phyloP scores from a whole-genome alignment of 2,888 invertebrate species.

The Protonemura montana region DNA sequence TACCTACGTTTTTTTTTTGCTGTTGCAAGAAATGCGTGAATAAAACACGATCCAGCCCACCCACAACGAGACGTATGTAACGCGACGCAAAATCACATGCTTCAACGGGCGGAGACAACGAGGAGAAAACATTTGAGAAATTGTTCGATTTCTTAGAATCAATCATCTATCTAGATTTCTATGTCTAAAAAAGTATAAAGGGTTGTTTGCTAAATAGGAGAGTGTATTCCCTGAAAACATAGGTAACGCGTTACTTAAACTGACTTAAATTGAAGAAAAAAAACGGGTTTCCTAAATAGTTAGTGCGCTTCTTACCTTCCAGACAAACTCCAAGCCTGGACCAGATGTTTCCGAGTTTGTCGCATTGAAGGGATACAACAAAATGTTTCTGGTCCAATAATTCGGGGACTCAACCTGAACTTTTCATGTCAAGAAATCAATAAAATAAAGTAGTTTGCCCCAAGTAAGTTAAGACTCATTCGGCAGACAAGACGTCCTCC shows the following conservation, averaged over 20 bases:
- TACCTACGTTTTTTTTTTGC: neutral
- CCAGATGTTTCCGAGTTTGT: too few relatives aligned
- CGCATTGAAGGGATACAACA: neutral
- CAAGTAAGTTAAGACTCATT: conserved; percentile 7
- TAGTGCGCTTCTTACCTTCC: too few relatives aligned
- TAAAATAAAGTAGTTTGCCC: conserved; percentile 5
- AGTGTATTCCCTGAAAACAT: too few relatives aligned
- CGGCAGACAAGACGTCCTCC: neutral
- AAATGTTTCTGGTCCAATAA: neutral
- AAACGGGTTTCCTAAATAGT: too few relatives aligned
- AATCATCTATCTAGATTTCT: too few relatives aligned
- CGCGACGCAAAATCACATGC: neutral
- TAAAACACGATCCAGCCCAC: neutral
- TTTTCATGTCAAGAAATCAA: neutral
- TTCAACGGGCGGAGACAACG: neutral
- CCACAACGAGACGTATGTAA: neutral
- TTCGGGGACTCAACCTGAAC: neutral
- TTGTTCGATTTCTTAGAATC: too few relatives aligned
- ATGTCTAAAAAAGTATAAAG: too few relatives aligned
- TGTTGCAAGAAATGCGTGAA: neutral
- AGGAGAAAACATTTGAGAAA: too few relatives aligned
- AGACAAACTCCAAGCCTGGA: too few relatives aligned
- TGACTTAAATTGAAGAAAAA: too few relatives aligned
- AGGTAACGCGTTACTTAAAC: too few relatives aligned
- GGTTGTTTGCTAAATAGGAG: too few relatives aligned